Evolutionary conservation across 1,140 invertebrate species (phyloP).

Genomic region (Nymphalis io): DNA sequence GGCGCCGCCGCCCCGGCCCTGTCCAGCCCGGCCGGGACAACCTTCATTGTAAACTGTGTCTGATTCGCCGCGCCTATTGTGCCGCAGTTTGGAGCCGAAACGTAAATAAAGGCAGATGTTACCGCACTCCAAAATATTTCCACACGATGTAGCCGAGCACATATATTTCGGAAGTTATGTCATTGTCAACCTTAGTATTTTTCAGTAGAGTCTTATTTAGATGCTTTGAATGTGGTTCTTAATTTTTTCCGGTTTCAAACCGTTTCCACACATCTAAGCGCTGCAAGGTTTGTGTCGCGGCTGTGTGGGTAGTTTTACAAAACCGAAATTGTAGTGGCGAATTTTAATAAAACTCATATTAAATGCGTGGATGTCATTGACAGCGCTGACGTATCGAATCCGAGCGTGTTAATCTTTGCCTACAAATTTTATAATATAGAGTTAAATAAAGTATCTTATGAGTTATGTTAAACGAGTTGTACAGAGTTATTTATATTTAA

Average conservation of each 20-base stretch:
- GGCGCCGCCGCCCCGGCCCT: conserved; percentile 35
- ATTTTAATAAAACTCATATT: conserved; percentile 75
- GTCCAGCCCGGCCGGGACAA: conserved; percentile 32
- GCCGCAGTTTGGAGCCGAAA: conserved; percentile 70
- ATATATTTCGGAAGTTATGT: conserved; percentile 23
- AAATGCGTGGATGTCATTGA: conserved; percentile 66
- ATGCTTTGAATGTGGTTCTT: conserved; percentile 3
- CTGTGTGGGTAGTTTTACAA: conserved; percentile 76
- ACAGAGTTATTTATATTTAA: too few relatives aligned
- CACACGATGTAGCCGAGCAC: conserved; percentile 37
- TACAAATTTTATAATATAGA: background rate
- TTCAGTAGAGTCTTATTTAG: conserved; percentile 18
- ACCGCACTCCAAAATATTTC: conserved; percentile 71
- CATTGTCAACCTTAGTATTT: conserved; percentile 38
- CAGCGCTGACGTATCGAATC: conserved; percentile 46
- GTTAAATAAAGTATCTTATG: background rate
- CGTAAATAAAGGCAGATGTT: conserved; percentile 80
- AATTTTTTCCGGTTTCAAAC: conserved; percentile 26
- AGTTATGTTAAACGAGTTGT: too few relatives aligned
- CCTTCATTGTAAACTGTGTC: conserved; percentile 62
- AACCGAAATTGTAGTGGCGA: conserved; percentile 69
- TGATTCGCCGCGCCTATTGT: conserved; percentile 74
- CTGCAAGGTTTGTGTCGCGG: conserved; percentile 48
- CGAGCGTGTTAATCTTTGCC: conserved; percentile 1
- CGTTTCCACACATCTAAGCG: conserved; percentile 45